phyloP scores from a whole-genome alignment of 1,140 invertebrate species.

The Proales similis region DNA sequence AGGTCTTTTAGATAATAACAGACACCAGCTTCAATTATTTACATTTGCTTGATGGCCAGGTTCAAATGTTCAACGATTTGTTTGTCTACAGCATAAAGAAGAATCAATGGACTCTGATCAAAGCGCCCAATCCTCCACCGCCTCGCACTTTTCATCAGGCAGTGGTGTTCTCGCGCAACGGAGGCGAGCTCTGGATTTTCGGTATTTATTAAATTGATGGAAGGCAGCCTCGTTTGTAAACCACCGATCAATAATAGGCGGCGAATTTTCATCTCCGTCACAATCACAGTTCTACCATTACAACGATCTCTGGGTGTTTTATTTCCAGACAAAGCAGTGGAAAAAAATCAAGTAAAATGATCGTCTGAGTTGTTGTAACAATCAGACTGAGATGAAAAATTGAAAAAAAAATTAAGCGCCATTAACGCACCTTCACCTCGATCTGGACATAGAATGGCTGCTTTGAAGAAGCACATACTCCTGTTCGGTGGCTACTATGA shows the following conservation, averaged over 20 bases:
- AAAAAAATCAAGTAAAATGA: slow-evolving; percentile 66
- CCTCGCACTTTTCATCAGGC: slow-evolving; percentile 78
- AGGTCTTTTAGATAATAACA: slow-evolving; percentile 59
- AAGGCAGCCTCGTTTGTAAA: slow-evolving; percentile 67
- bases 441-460: slow-evolving; percentile 81
- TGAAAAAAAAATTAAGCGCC: slow-evolving; percentile 50
- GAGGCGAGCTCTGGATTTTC: slow-evolving; percentile 5
- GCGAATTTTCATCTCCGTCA: slow-evolving; percentile 79
- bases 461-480: slow-evolving; percentile 68
- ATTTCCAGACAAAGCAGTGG: slow-evolving; percentile 72
- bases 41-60: slow-evolving; percentile 60
- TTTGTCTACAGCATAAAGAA: slow-evolving; percentile 73
- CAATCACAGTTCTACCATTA: slow-evolving; percentile 90
- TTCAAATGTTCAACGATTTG: slow-evolving; percentile 73
- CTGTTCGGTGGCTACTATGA: slow-evolving; percentile 87
- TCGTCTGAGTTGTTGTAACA: slow-evolving; percentile 38
- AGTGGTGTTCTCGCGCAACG: slow-evolving; percentile 1
- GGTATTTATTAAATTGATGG: slow-evolving; percentile 47
- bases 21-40: slow-evolving; percentile 38
- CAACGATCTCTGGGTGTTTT: slow-evolving; percentile 79
- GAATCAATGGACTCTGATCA: slow-evolving; percentile 70
- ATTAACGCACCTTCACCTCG: slow-evolving; percentile 70
- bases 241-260: slow-evolving; percentile 72
- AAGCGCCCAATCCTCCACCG: slow-evolving; percentile 70
- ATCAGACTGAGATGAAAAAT: not conserved